Percentiles rank a stretch among this genome's conserved stretches.
Conservation (phyloP, 2,113 vertebrate species). For the Colinus virginianus region DNA sequence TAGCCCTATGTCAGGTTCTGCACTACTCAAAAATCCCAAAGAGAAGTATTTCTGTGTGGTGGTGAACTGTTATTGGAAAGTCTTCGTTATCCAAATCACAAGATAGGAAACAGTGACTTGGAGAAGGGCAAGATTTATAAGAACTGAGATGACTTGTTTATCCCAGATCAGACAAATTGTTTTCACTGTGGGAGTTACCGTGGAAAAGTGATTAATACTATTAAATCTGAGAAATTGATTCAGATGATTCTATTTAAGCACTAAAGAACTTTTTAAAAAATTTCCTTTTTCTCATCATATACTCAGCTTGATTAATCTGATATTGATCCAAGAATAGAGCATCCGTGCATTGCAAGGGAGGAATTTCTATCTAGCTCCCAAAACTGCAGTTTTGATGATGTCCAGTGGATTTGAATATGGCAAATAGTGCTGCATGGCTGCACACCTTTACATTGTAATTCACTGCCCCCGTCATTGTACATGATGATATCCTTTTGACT, state of each 20-base stretch:
- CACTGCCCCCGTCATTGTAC: neutral
- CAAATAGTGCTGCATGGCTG: neutral
- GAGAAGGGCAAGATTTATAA: neutral
- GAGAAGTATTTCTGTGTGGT: neutral
- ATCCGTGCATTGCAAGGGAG: neutral
- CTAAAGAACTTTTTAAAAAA: neutral
- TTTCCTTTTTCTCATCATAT: neutral
- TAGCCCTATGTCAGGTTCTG: constrained; percentile 22
- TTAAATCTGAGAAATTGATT: neutral
- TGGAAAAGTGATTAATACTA: constrained; percentile 14
- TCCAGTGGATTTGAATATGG: neutral
- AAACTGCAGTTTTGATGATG: neutral
- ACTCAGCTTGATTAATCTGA: neutral
- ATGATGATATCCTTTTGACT: neutral
- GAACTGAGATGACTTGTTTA: neutral
- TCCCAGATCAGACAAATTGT: constrained; percentile 2
- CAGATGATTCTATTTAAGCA: neutral
- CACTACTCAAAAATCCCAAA: constrained; percentile 9
- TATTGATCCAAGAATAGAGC: neutral
- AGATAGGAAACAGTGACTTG: neutral
- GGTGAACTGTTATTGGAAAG: neutral
- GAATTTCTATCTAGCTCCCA: neutral
- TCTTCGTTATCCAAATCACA: neutral
- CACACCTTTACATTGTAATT: neutral
- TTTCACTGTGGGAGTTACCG: neutral